These are phyloP conservation scores for Alligator mississippiensis DNA, from an alignment of 2,113 vertebrate species.

Conservation along the genomic window DNA sequence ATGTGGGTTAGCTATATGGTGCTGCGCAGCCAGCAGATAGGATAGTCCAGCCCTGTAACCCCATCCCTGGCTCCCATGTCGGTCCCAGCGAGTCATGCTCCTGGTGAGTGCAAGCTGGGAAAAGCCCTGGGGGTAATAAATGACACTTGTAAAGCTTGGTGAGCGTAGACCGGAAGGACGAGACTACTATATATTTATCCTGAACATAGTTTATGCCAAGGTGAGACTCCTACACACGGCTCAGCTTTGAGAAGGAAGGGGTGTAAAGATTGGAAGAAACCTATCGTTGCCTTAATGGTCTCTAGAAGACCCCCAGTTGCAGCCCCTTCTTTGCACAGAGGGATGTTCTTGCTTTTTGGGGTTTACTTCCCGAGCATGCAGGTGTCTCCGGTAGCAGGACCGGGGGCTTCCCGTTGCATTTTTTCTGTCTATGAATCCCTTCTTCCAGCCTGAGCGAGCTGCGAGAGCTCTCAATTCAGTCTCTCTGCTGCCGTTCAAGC, in stretches of 20 bases:
- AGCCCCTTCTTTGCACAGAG: background rate
- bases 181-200: background rate
- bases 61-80: background rate
- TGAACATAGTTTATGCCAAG: background rate
- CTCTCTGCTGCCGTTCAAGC: background rate
- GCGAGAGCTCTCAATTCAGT: background rate
- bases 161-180: background rate
- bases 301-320: background rate
- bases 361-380: background rate
- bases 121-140: background rate
- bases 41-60: background rate
- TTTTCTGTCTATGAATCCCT: background rate
- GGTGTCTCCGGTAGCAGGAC: background rate
- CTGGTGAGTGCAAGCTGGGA: background rate
- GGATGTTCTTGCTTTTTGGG: background rate
- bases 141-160: background rate
- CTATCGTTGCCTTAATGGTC: background rate
- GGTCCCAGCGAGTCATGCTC: too few species aligned
- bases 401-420: background rate
- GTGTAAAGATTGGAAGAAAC: background rate
- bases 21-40: background rate
- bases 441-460: conserved; percentile 15
- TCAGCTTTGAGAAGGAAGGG: background rate
- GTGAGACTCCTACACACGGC: background rate
- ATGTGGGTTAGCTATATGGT: background rate